A percentile compares a stretch with the other conserved stretches of the same genome.
phyloP scores from a whole-genome alignment of 2,797 vertebrate species.

The Gymnoscopelus microlampas region DNA sequence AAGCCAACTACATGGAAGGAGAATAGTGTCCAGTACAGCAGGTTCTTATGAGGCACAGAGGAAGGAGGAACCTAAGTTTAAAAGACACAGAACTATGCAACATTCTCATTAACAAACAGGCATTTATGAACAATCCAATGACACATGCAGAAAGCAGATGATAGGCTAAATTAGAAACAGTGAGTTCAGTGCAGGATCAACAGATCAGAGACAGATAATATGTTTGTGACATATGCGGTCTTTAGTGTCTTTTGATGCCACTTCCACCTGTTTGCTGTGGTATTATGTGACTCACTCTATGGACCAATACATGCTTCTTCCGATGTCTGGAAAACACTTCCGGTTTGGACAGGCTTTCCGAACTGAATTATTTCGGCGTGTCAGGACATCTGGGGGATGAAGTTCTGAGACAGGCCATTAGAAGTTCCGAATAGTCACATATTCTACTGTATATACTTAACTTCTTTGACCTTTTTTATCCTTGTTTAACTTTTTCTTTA shows the following conservation, averaged over 20 bases:
- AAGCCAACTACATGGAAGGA: constrained; percentile 97
- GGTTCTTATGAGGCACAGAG: constrained; percentile 96
- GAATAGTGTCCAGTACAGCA: constrained; percentile 97
- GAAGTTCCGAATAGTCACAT: no score
- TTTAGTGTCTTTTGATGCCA: no score
- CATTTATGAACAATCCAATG: constrained; percentile 99
- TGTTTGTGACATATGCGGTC: no score
- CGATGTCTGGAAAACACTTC: no score
- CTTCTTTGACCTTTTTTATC: no score
- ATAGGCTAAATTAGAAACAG: constrained; percentile 87
- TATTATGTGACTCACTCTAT: constrained; percentile 11
- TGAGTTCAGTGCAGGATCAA: constrained; percentile 95
- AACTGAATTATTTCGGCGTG: no score
- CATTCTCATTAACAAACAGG: constrained; percentile 99
- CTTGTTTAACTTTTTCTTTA: no score
- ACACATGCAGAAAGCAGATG: constrained; percentile 99
- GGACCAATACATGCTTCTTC: no score
- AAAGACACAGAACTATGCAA: constrained; percentile 97
- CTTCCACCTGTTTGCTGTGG: constrained; percentile 16
- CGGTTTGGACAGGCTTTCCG: no score
- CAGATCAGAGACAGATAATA: constrained; percentile 57
- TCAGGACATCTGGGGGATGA: no score
- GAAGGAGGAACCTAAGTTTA: constrained; percentile 94
- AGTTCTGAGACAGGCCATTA: no score
- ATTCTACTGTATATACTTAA: no score